Conservation (phyloP, 1,140 invertebrate species). For the fruit fly (Drosophila melanogaster) region DNA sequence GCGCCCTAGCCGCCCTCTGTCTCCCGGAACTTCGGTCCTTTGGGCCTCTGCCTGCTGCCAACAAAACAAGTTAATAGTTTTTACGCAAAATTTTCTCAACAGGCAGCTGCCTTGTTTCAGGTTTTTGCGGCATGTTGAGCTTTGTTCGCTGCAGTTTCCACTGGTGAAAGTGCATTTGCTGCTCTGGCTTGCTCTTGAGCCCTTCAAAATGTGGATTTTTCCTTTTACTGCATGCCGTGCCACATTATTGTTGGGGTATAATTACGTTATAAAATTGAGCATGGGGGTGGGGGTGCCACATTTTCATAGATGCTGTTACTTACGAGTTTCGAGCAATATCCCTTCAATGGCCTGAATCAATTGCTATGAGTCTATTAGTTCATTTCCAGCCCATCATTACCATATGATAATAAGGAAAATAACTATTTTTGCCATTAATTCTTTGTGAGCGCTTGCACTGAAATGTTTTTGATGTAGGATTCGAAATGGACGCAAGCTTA, state of each 20-base stretch:
- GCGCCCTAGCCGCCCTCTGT: conserved; percentile 29
- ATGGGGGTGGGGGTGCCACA: background rate
- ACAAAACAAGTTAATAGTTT: conserved; percentile 70
- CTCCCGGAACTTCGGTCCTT: conserved; percentile 6
- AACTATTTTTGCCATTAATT: background rate
- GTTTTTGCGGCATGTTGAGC: conserved; percentile 63
- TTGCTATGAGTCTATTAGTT: no score
- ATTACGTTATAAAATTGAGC: background rate
- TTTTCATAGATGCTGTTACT: background rate
- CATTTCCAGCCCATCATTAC: no score
- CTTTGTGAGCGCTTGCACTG: background rate
- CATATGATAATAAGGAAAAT: background rate
- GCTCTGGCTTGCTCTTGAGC: conserved; percentile 30
- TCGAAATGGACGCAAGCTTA: conserved; percentile 6
- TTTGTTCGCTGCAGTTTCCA: conserved; percentile 25
- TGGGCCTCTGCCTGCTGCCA: conserved; percentile 45
- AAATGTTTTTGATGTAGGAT: background rate
- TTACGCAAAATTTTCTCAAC: conserved; percentile 65
- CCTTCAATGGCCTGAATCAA: no score
- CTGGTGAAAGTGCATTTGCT: conserved; percentile 55
- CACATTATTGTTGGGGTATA: conserved; percentile 8
- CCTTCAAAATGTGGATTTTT: conserved; percentile 23
- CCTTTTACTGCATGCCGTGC: background rate
- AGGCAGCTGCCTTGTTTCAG: conserved; percentile 62
- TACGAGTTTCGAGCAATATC: no score